These are phyloP conservation scores for Macquaria ambigua DNA, from an alignment of 2,113 vertebrate genomes.

Conservation along the genomic window DNA sequence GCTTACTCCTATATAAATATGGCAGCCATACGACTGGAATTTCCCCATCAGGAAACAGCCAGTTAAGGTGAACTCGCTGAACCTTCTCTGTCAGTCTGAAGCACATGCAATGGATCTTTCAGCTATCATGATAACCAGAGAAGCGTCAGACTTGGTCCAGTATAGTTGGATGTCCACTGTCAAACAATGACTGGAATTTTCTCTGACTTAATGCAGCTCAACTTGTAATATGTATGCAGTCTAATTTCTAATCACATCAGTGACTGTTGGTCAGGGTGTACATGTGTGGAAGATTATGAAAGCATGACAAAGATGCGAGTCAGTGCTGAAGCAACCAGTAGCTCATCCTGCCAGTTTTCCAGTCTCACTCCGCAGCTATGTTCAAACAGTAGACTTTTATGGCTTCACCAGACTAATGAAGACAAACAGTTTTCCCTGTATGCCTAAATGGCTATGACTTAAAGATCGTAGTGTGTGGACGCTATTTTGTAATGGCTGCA, in stretches of 20 bases:
- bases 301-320: constrained; percentile 6
- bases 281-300: not conserved
- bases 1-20: not conserved
- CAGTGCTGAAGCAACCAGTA: not conserved
- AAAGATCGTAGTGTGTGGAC: not conserved
- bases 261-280: not conserved
- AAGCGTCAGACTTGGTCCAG: not conserved
- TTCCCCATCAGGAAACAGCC: not conserved
- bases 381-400: not conserved
- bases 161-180: not conserved
- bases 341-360: constrained; percentile 13
- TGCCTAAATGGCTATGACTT: not conserved
- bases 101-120: not conserved
- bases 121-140: not conserved
- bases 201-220: not conserved
- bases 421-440: not conserved
- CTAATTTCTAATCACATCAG: not conserved
- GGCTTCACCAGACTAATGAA: not conserved
- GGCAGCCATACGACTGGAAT: not conserved
- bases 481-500: not conserved
- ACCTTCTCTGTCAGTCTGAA: not conserved
- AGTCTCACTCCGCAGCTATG: constrained; percentile 2
- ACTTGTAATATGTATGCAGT: not conserved
- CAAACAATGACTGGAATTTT: not conserved
- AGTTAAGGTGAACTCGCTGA: not conserved